Conservation (phyloP, 2,888 invertebrate species). For the Fragum fragum region DNA sequence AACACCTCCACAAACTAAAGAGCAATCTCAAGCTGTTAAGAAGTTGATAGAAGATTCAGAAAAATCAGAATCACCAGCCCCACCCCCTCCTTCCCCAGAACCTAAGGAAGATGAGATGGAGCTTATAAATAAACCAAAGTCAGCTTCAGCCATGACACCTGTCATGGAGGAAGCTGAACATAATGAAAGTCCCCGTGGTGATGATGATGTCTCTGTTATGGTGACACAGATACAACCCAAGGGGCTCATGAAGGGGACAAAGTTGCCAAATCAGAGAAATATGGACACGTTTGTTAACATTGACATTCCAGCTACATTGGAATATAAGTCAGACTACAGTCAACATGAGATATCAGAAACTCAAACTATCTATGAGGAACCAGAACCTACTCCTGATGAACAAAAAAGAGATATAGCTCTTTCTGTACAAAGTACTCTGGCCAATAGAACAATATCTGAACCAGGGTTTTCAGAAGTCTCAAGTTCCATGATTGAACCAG, state of each 20-base stretch:
- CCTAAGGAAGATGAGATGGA: constrained; percentile 66
- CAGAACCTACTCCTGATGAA: constrained; percentile 49
- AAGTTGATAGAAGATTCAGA: constrained; percentile 64
- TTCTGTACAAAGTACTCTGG: constrained; percentile 70
- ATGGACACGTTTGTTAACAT: constrained; percentile 79
- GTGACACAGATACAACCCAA: constrained; percentile 71
- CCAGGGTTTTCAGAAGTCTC: constrained; percentile 50
- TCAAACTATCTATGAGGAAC: constrained; percentile 64
- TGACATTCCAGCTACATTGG: constrained; percentile 75
- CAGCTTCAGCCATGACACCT: constrained; percentile 67
- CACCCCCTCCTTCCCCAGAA: constrained; percentile 84
- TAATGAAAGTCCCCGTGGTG: constrained; percentile 33
- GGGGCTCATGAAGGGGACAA: constrained; percentile 45
- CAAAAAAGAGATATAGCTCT: constrained; percentile 56
- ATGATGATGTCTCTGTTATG: constrained; percentile 65
- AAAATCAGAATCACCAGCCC: constrained; percentile 78
- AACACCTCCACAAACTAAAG: constrained; percentile 41
- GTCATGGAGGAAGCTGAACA: constrained; percentile 68
- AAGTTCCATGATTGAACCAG: constrained; percentile 59
- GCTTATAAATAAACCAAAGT: constrained; percentile 52
- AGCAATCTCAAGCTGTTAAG: constrained; percentile 45
- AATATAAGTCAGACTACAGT: constrained; percentile 20
- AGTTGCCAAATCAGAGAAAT: constrained; percentile 57
- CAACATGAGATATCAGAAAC: constrained; percentile 26
- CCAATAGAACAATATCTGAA: constrained; percentile 56